Percentiles rank a stretch among this genome's conserved stretches.
Evolutionary conservation across 2,113 vertebrate genomes (phyloP).

Genomic region (Pimephales promelas): DNA sequence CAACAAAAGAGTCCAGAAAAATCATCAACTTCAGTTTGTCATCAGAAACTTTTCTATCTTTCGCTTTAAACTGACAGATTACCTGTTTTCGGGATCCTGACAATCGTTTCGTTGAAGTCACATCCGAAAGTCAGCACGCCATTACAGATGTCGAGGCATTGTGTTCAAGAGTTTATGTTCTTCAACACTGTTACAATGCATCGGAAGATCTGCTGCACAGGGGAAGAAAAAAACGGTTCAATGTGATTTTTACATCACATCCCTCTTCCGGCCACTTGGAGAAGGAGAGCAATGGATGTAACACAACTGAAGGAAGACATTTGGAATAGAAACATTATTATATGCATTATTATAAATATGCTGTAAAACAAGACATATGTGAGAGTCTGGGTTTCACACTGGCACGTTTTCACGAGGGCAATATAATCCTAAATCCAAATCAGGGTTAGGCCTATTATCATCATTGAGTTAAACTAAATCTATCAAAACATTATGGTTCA

Average conservation of each 20-base stretch:
- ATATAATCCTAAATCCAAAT: too few species aligned
- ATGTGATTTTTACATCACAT: conserved; percentile 76
- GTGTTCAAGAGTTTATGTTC: conserved; percentile 48
- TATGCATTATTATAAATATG: neutral
- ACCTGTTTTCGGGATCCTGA: conserved; percentile 53
- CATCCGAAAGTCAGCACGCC: conserved; percentile 21
- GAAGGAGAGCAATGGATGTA: conserved; percentile 51
- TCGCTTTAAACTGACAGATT: conserved; percentile 42
- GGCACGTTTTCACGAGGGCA: too few species aligned
- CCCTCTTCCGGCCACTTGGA: conserved; percentile 72
- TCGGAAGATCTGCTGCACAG: conserved; percentile 53
- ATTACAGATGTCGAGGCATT: conserved; percentile 51
- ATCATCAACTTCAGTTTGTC: conserved; percentile 52
- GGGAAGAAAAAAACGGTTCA: conserved; percentile 57
- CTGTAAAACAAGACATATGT: neutral
- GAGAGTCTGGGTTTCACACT: neutral
- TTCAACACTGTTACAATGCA: conserved; percentile 49
- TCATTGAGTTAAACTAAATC: too few species aligned
- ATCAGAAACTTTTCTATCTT: conserved; percentile 3
- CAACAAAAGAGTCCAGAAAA: conserved; percentile 55
- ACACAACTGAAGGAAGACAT: neutral
- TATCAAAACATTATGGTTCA: too few species aligned
- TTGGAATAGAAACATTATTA: neutral
- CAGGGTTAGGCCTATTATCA: too few species aligned
- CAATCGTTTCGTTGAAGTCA: conserved; percentile 26